Evolutionary conservation across 2,113 vertebrate species (phyloP).

Genomic region (Calypte anna): DNA sequence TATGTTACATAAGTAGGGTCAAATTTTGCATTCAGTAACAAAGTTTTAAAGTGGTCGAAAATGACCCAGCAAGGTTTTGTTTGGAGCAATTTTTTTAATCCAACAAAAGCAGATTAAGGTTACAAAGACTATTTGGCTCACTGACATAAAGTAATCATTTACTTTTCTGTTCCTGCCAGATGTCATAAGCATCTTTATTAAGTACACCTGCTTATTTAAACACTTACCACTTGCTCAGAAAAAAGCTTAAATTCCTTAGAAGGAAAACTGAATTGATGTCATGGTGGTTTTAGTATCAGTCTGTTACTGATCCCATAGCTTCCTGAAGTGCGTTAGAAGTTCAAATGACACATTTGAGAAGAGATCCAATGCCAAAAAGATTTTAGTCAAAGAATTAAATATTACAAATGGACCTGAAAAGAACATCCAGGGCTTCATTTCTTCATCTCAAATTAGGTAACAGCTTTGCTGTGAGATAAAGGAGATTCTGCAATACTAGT

Average conservation of each 20-base stretch:
- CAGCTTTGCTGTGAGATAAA: background rate
- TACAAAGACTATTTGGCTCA: background rate
- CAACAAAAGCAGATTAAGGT: background rate
- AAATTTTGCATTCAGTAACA: background rate
- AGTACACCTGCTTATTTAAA: background rate
- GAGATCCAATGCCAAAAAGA: background rate
- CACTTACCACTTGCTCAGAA: background rate
- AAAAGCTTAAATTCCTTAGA: background rate
- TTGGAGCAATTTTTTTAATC: background rate
- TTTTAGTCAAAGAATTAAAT: background rate
- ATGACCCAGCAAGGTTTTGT: background rate
- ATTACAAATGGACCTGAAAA: background rate
- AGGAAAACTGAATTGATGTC: background rate
- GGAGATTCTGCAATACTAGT: background rate
- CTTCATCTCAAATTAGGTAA: constrained; percentile 5
- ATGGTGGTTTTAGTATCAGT: background rate
- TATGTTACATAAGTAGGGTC: background rate
- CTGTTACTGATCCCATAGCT: background rate
- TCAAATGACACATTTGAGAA: background rate
- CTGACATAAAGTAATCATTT: background rate
- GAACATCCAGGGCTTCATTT: background rate
- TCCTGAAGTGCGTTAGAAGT: background rate
- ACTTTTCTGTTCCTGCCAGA: background rate
- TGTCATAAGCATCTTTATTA: background rate
- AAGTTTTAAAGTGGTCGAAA: background rate